phyloP scores from a whole-genome alignment of 2,797 vertebrate species.

The Podargus strigoides region DNA sequence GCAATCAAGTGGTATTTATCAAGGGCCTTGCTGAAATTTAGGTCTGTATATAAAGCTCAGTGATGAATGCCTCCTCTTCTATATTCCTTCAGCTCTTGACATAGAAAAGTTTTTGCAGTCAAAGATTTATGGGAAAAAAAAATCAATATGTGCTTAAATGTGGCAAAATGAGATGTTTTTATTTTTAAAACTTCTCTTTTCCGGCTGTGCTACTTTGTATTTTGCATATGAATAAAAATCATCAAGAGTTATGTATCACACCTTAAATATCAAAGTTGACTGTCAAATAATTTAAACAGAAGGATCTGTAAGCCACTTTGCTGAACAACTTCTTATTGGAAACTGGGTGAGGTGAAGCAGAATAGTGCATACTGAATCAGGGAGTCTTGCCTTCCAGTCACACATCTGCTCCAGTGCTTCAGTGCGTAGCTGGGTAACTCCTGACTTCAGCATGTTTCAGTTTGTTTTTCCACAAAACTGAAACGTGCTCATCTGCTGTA shows the following conservation, averaged over 20 bases:
- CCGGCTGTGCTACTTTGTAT: not conserved
- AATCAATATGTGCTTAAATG: not conserved
- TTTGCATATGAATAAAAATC: constrained; percentile 13
- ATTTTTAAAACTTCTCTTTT: constrained; percentile 10
- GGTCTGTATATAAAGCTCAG: not conserved
- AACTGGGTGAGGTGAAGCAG: not conserved
- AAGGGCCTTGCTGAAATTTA: not conserved
- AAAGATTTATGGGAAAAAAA: not conserved
- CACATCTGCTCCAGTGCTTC: not conserved
- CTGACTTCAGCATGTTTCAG: not conserved
- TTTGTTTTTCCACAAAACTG: not conserved
- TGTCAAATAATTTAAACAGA: constrained; percentile 18
- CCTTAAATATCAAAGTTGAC: not conserved
- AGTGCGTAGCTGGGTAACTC: not conserved
- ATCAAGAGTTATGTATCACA: not conserved
- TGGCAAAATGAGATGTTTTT: not conserved
- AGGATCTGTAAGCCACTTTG: not conserved
- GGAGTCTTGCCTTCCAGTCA: not conserved
- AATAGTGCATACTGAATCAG: not conserved
- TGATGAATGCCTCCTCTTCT: constrained; percentile 7
- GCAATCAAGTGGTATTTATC: not conserved
- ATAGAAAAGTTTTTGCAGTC: not conserved
- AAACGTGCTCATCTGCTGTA: not conserved
- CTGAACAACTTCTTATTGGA: not conserved
- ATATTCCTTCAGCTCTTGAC: not conserved